Evolutionary conservation across 2,113 vertebrate species (phyloP).

Genomic region (Rhagologus leucostigma): DNA sequence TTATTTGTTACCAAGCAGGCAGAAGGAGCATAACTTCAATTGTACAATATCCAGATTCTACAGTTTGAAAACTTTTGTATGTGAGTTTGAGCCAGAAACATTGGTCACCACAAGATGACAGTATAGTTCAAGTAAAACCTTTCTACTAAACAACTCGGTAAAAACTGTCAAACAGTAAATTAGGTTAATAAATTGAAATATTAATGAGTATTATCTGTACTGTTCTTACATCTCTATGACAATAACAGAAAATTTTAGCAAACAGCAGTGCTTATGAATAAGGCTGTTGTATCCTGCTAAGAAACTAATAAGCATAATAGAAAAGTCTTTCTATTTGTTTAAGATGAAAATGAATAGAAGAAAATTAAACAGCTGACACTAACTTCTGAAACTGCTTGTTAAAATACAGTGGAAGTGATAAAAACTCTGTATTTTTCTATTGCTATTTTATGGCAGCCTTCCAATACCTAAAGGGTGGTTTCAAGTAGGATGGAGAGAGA

Average conservation of each 20-base stretch:
- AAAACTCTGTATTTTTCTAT: neutral
- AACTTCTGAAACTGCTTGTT: neutral
- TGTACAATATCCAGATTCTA: neutral
- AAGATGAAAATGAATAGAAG: neutral
- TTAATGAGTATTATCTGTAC: neutral
- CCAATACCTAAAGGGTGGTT: neutral
- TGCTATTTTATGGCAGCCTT: neutral
- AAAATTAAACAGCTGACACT: neutral
- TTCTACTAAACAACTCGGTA: neutral
- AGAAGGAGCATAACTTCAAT: neutral
- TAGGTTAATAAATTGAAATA: neutral
- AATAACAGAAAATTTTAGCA: neutral
- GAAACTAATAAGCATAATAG: neutral
- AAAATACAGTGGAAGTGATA: neutral
- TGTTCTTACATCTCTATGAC: neutral
- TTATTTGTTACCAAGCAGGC: neutral
- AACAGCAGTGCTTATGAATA: neutral
- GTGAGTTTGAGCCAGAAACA: neutral
- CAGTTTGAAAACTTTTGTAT: neutral
- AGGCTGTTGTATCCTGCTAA: neutral
- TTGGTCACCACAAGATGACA: conserved; percentile 27
- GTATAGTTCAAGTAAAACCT: conserved; percentile 1
- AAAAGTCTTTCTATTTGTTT: neutral
- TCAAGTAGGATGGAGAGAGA: neutral
- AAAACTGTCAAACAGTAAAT: neutral